phyloP scores from a whole-genome alignment of 2,888 invertebrate species.

The Meandrusa payeni region DNA sequence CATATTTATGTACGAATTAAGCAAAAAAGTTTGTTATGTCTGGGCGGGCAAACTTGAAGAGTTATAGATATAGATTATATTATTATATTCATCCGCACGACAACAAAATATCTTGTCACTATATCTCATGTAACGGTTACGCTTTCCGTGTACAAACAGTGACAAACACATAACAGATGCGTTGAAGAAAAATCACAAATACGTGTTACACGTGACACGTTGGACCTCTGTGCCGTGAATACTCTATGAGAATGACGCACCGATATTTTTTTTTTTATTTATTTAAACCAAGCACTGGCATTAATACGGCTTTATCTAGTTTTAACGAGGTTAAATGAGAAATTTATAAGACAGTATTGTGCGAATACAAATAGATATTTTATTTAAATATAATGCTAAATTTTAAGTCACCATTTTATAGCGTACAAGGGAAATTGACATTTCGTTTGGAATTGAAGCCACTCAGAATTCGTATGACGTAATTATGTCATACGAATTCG shows the following conservation, averaged over 20 bases:
- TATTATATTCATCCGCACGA: too few relatives aligned
- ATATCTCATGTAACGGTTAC: constrained; percentile 16
- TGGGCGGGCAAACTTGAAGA: too few relatives aligned
- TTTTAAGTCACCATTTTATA: neutral
- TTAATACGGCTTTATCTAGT: constrained; percentile 3
- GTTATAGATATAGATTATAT: too few relatives aligned
- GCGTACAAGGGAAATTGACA: neutral
- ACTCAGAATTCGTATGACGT: too few relatives aligned
- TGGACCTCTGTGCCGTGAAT: constrained; percentile 15
- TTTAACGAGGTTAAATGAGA: constrained; percentile 12
- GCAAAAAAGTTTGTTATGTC: too few relatives aligned
- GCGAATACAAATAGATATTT: constrained; percentile 9
- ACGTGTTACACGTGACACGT: constrained; percentile 20
- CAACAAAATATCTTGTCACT: constrained; percentile 5
- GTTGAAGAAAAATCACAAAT: constrained; percentile 21
- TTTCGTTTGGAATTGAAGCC: too few relatives aligned
- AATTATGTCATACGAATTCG: too few relatives aligned
- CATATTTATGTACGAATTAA: too few relatives aligned
- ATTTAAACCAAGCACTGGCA: constrained; percentile 5
- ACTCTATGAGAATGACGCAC: constrained; percentile 14
- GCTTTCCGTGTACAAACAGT: constrained; percentile 14
- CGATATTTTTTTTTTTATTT: constrained; percentile 5
- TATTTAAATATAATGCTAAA: constrained; percentile 8
- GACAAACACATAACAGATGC: constrained; percentile 16
- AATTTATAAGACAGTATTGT: constrained; percentile 2